Evolutionary conservation across 2,888 invertebrate genomes (phyloP).

Genomic region (Leptinotarsa juncta): DNA sequence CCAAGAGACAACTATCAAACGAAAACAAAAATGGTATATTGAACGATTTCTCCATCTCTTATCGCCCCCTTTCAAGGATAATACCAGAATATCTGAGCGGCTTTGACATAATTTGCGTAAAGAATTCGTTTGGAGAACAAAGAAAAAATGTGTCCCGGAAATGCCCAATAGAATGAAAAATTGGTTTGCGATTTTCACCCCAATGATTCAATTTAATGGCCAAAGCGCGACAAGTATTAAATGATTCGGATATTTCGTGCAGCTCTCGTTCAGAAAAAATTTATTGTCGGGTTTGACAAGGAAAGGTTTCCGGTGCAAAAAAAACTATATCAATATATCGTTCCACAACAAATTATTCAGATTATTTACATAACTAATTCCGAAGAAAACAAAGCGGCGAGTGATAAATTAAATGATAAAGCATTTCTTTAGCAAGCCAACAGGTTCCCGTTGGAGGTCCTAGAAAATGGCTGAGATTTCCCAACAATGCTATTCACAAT

Average conservation of each 20-base stretch:
- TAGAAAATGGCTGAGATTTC: background rate
- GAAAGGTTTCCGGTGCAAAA: slow-evolving; percentile 16
- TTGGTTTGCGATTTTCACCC: slow-evolving; percentile 36
- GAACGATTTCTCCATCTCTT: background rate
- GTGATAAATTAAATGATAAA: slow-evolving; percentile 1
- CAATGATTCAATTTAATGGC: slow-evolving; percentile 39
- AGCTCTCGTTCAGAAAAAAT: slow-evolving; percentile 25
- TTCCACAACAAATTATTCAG: slow-evolving; percentile 50
- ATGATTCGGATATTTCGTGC: slow-evolving; percentile 36
- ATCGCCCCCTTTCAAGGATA: background rate
- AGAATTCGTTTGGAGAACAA: slow-evolving; percentile 29
- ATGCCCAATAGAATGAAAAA: slow-evolving; percentile 27
- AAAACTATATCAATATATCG: background rate
- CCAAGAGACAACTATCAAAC: too few relatives aligned
- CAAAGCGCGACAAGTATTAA: slow-evolving; percentile 36
- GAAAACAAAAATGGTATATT: background rate
- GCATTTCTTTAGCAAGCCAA: background rate
- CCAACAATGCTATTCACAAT: too few relatives aligned
- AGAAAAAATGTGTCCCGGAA: slow-evolving; percentile 11
- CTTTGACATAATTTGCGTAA: slow-evolving; percentile 18
- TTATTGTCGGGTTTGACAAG: slow-evolving; percentile 25
- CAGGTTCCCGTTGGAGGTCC: background rate
- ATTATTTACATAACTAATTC: slow-evolving; percentile 41
- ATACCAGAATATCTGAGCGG: background rate
- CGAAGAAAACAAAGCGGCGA: background rate